Conservation (phyloP, 2,113 vertebrate genomes). For the Muntiacus muntjak region DNA sequence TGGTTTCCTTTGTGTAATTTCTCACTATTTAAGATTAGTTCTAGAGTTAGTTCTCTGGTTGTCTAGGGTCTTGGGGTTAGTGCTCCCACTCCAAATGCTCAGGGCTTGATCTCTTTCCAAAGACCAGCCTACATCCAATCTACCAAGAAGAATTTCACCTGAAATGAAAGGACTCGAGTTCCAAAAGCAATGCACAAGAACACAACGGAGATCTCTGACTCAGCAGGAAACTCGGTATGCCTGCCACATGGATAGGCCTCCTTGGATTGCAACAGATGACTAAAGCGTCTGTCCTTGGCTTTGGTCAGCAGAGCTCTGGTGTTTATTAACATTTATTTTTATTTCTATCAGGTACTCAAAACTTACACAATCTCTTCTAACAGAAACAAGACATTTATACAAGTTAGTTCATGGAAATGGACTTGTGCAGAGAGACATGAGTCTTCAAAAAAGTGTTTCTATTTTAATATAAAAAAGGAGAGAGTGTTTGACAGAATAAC, state of each 20-base stretch:
- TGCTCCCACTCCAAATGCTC: neutral
- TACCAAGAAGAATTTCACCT: neutral
- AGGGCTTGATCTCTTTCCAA: neutral
- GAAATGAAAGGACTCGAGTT: neutral
- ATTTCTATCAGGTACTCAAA: neutral
- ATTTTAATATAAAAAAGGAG: neutral
- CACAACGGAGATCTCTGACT: no score
- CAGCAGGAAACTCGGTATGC: accelerated
- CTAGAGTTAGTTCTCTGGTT: neutral
- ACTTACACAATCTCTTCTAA: neutral
- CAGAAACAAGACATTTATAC: neutral
- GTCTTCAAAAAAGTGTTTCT: neutral
- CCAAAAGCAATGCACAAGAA: neutral
- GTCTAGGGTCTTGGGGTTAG: neutral
- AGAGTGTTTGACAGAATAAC: neutral
- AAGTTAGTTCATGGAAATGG: neutral
- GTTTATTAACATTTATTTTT: neutral
- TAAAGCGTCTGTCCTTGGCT: neutral
- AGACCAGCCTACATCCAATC: neutral
- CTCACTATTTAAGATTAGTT: neutral
- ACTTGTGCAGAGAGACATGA: neutral
- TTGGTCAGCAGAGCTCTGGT: neutral
- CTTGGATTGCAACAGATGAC: neutral
- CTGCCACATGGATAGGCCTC: neutral
- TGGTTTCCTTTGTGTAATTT: neutral